Base-by-base conservation (phyloP, 2,113 vertebrate species). In the Mustelus asterias region DNA sequence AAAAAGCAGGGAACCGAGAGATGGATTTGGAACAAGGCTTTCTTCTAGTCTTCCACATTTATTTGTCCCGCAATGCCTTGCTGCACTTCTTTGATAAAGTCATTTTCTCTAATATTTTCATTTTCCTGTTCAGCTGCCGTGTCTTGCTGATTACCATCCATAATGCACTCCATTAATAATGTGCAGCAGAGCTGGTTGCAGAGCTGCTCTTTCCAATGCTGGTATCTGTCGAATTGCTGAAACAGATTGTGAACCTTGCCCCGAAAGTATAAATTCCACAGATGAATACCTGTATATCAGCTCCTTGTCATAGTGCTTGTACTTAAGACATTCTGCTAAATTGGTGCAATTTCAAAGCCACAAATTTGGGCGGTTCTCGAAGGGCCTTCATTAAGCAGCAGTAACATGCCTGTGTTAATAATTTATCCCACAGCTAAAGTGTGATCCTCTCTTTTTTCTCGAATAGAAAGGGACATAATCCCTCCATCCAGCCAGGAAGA, bases 21-120 rank as follows among this genome's bases (percentile, higher is more conserved):
- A 13, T 72, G 18, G 9, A 95, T 95, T 95, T 26, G 41, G 18
- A 60, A 41, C 20, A 69, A 94, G 37, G 16, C n/a, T 94, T 5
- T 72, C 41, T 76, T 41, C 94, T 20, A 76, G 20, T 72, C 24
- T 48, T 10, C 67, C 4, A 70, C 24, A 54, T 48, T 72, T 33
- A 72, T 44, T 95, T 26, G 8, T 29, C 69, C 24, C 33, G 37
- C 24, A 67, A 44, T 48, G 41, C 67, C 41, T 93, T 93, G 33
- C 33, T 95, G 69, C 94, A 76, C 94, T 54, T 13, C 69, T 41
- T 16, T 54, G 72, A 72, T 95, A 76, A 95, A 95, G 22, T 95
- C 24, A 54, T 94, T 72, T 95, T 72, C 60, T 70, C 22, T 29
- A 44, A 26, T 54, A 95, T 95, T 72, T 76, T 95, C 37, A 95